Evolutionary conservation across 2,797 vertebrate genomes (phyloP).

Genomic region (Falco cherrug): DNA sequence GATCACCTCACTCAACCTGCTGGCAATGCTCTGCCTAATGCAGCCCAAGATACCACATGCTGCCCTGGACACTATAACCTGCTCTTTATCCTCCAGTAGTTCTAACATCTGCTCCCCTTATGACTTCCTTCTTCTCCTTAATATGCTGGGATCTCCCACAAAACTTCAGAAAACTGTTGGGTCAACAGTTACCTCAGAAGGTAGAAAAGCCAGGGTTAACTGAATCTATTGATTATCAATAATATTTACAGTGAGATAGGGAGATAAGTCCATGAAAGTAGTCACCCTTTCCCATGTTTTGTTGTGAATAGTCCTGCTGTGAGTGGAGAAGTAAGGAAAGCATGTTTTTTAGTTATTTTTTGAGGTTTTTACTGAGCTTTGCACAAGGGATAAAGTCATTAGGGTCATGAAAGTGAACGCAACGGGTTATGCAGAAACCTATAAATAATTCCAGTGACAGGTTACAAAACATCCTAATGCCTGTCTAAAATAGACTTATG

Average conservation of each 20-base stretch:
- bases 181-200: neutral
- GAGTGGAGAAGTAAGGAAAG: neutral
- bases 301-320: neutral
- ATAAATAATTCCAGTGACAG: neutral
- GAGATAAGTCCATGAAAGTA: neutral
- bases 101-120: neutral
- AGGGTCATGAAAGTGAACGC: neutral
- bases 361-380: neutral
- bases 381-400: accelerated
- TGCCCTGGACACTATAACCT: neutral
- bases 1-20: neutral
- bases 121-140: neutral
- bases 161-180: neutral
- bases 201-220: neutral
- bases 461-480: neutral
- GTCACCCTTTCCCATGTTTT: neutral
- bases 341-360: neutral
- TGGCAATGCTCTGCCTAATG: neutral
- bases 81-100: neutral
- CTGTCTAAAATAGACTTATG: neutral
- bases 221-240: neutral
- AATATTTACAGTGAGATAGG: neutral
- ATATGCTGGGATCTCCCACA: neutral
- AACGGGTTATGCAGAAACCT: neutral
- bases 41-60: neutral